Percentiles rank a stretch among this genome's conserved stretches.
Evolutionary conservation across 2,797 vertebrate genomes (phyloP).

Genomic region (Schizopygopsis pylzovi): DNA sequence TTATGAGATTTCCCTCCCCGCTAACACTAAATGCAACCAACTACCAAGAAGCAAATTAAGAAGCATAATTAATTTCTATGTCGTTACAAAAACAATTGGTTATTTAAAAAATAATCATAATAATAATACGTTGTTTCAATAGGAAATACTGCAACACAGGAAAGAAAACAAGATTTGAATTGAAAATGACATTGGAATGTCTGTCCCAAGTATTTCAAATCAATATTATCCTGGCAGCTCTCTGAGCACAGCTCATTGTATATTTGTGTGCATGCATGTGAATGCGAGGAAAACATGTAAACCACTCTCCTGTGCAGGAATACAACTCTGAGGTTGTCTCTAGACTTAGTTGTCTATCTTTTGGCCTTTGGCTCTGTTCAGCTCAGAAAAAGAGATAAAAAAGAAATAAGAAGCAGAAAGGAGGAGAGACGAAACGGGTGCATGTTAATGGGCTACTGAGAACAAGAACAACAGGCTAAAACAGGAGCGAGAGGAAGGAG

Average conservation of each 20-base stretch:
- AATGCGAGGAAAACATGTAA: background rate
- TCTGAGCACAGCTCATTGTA: background rate
- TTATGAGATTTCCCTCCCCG: background rate
- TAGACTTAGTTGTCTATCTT: background rate
- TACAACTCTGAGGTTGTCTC: background rate
- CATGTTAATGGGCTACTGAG: constrained; percentile 22
- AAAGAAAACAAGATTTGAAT: background rate
- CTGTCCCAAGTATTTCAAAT: background rate
- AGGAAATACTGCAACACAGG: background rate
- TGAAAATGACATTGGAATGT: background rate
- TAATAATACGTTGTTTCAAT: background rate
- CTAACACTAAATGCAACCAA: background rate
- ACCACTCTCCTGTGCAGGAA: background rate
- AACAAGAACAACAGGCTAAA: constrained; percentile 44
- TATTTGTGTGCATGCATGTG: background rate
- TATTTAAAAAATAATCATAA: too few species aligned
- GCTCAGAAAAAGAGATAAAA: constrained; percentile 16
- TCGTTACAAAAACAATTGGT: background rate
- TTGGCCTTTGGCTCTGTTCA: background rate
- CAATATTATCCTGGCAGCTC: background rate
- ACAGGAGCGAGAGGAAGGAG: constrained; percentile 12
- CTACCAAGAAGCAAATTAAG: too few species aligned
- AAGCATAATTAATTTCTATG: background rate
- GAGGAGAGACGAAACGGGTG: background rate
- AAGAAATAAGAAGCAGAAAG: background rate